Base-by-base conservation (phyloP, 2,888 invertebrate species). In the Sphinx pinastri region DNA sequence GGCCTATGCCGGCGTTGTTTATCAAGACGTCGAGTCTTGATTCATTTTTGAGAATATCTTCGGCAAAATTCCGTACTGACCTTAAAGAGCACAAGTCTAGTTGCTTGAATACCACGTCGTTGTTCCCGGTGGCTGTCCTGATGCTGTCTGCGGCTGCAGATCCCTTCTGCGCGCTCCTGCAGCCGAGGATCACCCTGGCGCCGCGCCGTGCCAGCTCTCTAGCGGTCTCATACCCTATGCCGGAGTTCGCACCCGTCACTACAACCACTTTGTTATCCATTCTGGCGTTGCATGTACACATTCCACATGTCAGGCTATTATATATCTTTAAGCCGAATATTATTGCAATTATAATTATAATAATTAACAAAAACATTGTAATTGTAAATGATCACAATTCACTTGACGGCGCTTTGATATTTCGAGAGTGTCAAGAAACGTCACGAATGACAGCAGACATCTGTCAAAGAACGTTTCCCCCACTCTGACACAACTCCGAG, bases 1-100 rank as follows among this genome's bases (percentile, higher is more conserved):
- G 95, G 73, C 96, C 95, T 0, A 96, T 96, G 4, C 98, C 98
- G 3, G 98, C 98, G 84, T 98, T 98, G 86, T 98, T 97, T 71
- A 98, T 95, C 14, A 98, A 89, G 12, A 98, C 96, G 85, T 98
- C 96, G 63, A 98, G 85, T 81, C 92, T 94, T 13, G 88, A 80
- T 86, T 97, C 97, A 0, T 95, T 95, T 79, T 95, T 93, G 45
- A 96, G 94, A 59, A 98, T 95, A 73, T 96, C 96, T 6, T 95
- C 95, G 0, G 97, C 97, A 85, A 98, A 99, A 73, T 95, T 95
- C 14, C 97, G 94, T 14, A 97, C 95, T 0, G 97, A 97, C 78
- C 95, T 94, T 73, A 96, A 94, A 0, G 96, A 97, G 8, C 96
- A 95, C 68, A 98, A 85, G 84, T 98, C 97, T 60, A 97, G 88